Evolutionary conservation across 2,797 vertebrate species (phyloP), one percentile per base, ranked within the genome.

Genomic region (Dipus sagitta): DNA sequence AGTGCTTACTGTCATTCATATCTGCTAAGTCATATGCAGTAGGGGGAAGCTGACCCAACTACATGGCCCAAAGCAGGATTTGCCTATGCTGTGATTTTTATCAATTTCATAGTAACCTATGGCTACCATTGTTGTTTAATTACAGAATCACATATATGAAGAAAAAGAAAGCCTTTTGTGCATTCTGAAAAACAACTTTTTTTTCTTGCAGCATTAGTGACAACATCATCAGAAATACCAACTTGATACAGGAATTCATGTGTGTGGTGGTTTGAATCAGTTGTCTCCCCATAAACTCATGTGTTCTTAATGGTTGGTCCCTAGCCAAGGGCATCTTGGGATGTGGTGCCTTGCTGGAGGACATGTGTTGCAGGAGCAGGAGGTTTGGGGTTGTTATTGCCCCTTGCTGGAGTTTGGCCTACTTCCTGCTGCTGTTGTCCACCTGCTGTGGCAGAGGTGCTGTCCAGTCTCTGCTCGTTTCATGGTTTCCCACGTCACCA

Each of bases 11-110:
- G 68, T 30, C 21, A 84, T 72, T 81, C 60, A 23, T 77, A 26
- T 15, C 5, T 7, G 68, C 18, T 58, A 34, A 5, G 60, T 15
- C n/a, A 28, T 34, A 4, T 47, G 26, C n/a, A 42, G 78, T 70
- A 75, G 74, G 21, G 28, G 10, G 74, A 94, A 90, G 64, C 2
- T 42, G 52, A 71, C 42, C 76, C 81, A 90, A 80, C 42, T 90
- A 11, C 64, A 3, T 90, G 52, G 20, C 24, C 1, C 30, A 52
- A 86, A 88, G 11, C 26, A 47, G 86, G 12, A 88, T n/a, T 85
- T 75, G 6, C 12, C 21, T 72, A 30, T 18, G 52, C 58, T 11
- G 13, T 28, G 17, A 86, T 62, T 95, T 58, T 85, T 93, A 70
- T 72, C 93, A 86, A 80, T 52, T 14, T 14, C 24, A 58, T 58